Base-by-base conservation (phyloP, 2,797 vertebrate genomes). In the Myoxocephalus aenaeus region DNA sequence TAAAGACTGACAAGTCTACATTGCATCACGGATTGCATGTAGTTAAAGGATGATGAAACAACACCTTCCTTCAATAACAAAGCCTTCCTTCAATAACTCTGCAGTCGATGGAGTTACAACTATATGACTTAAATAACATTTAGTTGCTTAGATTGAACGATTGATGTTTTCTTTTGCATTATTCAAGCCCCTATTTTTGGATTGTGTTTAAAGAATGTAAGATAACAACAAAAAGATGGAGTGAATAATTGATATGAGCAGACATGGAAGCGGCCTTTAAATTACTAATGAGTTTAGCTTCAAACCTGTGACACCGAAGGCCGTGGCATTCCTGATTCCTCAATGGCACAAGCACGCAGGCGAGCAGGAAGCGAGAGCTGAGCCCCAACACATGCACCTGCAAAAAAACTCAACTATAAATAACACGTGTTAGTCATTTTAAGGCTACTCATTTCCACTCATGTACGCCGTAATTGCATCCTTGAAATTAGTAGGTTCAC, bases 261-360 rank as follows among this genome's bases (percentile, higher is more conserved):
- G 91, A 88, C 84, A 75, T 86, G 85, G 83, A 90, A 87, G 84
- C 51, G 51, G 72, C 72, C 48, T 89, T 87, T 95, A 92, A 94
- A 95, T 96, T 90, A 93, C 86, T 90, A 84, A 94, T 93, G 91
- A 93, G 83, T 81, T 85, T 46, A 87, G 87, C 85, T 77, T 92
- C 74, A 89, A 77, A 86, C 83, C 70, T 91, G 84, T 87, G 82
- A 87, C 86, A 85, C 78, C 68, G 82, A 58, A 86, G 86, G 79
- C 81, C 8, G n/a, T 27, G 64, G 57, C 59, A 70, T 64, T 80
- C 64, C 29, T 66, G 51, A 79, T 74, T 83, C 70, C 65, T 82
- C 63, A 63, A 48, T 69, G 75, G 78, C 71, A 80, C 58, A 70
- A 15, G 61, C 77, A 82, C 62, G 64, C 22, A 27, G 50, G 50